Base-by-base conservation (phyloP, 2,113 vertebrate species). In the Indri indri region DNA sequence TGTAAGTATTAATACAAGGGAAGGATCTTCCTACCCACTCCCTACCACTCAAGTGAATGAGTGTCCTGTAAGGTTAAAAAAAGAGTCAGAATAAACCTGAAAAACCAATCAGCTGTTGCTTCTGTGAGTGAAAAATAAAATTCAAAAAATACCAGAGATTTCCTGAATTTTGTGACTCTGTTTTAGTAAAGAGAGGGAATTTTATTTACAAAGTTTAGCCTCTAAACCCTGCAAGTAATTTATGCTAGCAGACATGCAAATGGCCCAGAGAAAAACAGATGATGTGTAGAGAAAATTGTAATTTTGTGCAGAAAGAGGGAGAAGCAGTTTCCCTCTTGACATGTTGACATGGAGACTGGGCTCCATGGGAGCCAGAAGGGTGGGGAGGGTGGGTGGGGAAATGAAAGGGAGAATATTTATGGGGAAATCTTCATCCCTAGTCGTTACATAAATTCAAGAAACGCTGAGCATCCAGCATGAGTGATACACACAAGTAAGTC, bases 91-190 rank as follows among this genome's bases (percentile, higher is more conserved):
- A 96, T 47, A 89, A 79, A 87, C 27, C 93, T 22, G 17, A 91
- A 87, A 96, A 87, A 80, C 27, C 84, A 98, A 94, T 88, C 1
- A 13, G 88, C 27, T 84, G 10, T 2, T 8, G 63, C 91, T 93
- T 66, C 88, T 73, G 81, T 73, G 18, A 79, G 71, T 97, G 23
- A 98, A 97, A 98, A 96, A 84, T 50, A 82, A 54, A 23, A 93
- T 42, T 76, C 61, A 68, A 84, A 93, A 97, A n/a, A 34, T 88
- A 54, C 5, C 70, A 90, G 45, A 79, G 20, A 84, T 88, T 77
- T 88, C 95, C 90, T 96, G 74, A 50, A 73, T 57, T 94, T 83
- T 74, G 25, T 85, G 54, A 97, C 25, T 57, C 65, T 57, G 52
- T 70, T 96, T 98, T 84, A 90, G 32, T 87, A 97, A 95, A 92